Conservation (phyloP, 2,888 invertebrate genomes). For the Drosophila ustulata region DNA sequence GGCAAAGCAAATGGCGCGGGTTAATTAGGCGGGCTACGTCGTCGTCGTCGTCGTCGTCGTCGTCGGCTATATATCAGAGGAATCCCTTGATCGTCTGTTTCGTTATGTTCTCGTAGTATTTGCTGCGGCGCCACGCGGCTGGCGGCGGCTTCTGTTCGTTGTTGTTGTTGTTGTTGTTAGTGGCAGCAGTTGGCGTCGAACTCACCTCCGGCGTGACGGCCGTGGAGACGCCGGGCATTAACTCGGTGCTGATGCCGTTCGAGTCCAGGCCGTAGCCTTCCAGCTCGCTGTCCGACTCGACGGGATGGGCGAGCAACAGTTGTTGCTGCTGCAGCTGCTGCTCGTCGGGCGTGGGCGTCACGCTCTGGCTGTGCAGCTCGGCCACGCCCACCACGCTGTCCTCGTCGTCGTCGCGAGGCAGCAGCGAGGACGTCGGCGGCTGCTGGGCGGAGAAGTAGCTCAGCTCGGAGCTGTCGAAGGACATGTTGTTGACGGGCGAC, state of each 20-base stretch:
- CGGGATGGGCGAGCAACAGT: conserved; percentile 49
- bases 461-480: conserved; percentile 83
- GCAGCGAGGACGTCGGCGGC: conserved; percentile 2
- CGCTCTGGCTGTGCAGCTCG: conserved; percentile 82
- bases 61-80: conserved; percentile 80
- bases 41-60: conserved; percentile 11
- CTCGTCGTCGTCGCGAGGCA: conserved; percentile 55
- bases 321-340: conserved; percentile 35
- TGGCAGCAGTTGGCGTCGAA: conserved; percentile 44
- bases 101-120: conserved; percentile 86
- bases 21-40: conserved; percentile 60
- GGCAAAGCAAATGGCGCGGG: conserved; percentile 66
- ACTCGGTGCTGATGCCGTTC: conserved; percentile 71
- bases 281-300: conserved; percentile 78
- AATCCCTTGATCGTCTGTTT: conserved; percentile 87
- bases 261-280: conserved; percentile 68
- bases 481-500: conserved; percentile 84
- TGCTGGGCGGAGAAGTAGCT: conserved; percentile 82
- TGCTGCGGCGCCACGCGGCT: conserved; percentile 85
- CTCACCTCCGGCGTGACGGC: conserved; percentile 83
- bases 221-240: conserved; percentile 46
- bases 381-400: conserved; percentile 72
- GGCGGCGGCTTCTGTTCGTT: conserved; percentile 65
- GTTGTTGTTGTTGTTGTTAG: conserved; percentile 27
- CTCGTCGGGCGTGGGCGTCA: conserved; percentile 81